These are phyloP conservation scores for Botia almorhae DNA, from an alignment of 2,797 vertebrate genomes.

Conservation along the genomic window DNA sequence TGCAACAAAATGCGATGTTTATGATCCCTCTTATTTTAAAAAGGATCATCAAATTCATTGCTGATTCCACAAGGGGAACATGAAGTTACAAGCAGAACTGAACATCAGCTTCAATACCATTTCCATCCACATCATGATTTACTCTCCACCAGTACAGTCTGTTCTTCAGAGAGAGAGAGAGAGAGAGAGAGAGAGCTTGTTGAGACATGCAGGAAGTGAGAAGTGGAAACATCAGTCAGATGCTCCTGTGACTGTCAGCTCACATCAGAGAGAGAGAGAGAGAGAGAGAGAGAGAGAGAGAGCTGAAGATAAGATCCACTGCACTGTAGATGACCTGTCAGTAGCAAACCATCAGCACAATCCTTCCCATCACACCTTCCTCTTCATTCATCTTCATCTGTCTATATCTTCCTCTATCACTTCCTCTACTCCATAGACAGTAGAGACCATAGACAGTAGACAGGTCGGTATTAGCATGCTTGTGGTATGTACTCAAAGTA, in stretches of 20 bases:
- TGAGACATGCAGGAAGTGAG: slow-evolving; percentile 17
- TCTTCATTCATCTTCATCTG: slow-evolving; percentile 33
- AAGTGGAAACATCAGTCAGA: slow-evolving; percentile 16
- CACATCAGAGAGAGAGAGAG: no score
- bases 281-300: no score
- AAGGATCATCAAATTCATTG: not conserved
- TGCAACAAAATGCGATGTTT: no score
- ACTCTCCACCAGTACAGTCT: slow-evolving; percentile 14
- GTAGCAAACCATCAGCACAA: slow-evolving; percentile 38
- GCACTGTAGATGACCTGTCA: slow-evolving; percentile 49
- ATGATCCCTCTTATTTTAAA: not conserved
- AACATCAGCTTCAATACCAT: not conserved
- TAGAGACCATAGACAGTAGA: no score
- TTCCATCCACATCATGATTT: not conserved
- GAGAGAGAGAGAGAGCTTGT: slow-evolving; percentile 34
- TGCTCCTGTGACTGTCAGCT: slow-evolving; percentile 23
- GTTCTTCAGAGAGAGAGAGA: slow-evolving; percentile 16
- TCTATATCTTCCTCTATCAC: slow-evolving; percentile 27
- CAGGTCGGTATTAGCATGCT: no score
- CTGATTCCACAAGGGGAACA: not conserved
- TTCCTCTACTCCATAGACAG: no score
- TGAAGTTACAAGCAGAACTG: not conserved
- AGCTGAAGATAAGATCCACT: slow-evolving; percentile 38
- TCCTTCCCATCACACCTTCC: slow-evolving; percentile 33
- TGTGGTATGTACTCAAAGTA: no score